Conservation (phyloP, 2,113 vertebrate species). For the Phainopepla nitens region DNA sequence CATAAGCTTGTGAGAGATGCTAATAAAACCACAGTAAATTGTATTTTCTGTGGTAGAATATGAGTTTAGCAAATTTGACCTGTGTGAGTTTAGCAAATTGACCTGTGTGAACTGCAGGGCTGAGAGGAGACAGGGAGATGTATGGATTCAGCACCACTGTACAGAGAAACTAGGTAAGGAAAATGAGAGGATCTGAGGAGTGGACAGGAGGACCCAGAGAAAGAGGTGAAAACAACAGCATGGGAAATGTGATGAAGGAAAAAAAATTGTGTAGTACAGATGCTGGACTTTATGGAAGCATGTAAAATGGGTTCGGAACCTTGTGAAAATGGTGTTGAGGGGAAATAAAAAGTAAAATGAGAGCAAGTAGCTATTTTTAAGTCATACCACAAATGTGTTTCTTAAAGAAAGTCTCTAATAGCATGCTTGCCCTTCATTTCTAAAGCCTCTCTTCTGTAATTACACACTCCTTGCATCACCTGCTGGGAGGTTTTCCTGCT, state of each 20-base stretch:
- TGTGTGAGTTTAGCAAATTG: not conserved
- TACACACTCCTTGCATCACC: not conserved
- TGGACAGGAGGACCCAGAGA: not conserved
- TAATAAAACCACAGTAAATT: not conserved
- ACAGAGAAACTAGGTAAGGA: not conserved
- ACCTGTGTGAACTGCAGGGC: not conserved
- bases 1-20: not conserved
- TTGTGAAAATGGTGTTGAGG: not conserved
- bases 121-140: not conserved
- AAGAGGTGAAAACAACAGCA: not conserved
- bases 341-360: not conserved
- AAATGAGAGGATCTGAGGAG: not conserved
- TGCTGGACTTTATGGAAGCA: not conserved
- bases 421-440: not conserved
- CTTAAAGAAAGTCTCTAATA: not conserved
- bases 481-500: not conserved
- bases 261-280: fast-evolving
- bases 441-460: not conserved
- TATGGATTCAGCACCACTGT: not conserved
- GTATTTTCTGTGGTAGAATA: not conserved
- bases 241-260: not conserved
- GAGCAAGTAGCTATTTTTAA: not conserved
- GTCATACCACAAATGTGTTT: not conserved
- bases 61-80: not conserved
- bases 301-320: not conserved